Percentiles rank a stretch among this genome's conserved stretches.
phyloP scores from a whole-genome alignment of 2,113 vertebrate species.

The Miniopterus natalensis region DNA sequence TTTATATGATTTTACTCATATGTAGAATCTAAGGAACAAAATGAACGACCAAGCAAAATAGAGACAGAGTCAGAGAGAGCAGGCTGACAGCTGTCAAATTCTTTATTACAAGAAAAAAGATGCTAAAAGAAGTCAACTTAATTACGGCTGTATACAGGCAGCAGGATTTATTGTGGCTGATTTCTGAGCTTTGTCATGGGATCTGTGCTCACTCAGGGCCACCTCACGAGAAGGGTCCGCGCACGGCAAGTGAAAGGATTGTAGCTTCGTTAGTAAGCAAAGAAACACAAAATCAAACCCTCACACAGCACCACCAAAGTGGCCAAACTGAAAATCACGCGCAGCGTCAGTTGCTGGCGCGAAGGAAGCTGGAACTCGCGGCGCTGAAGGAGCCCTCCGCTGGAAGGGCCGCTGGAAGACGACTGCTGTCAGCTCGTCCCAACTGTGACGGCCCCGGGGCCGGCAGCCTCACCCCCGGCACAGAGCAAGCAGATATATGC shows the following conservation, averaged over 20 bases:
- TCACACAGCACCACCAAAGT: background rate
- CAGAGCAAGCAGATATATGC: background rate
- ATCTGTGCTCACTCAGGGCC: background rate
- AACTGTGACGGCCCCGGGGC: background rate
- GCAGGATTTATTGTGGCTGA: background rate
- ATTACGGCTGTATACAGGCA: background rate
- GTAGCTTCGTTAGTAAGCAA: background rate
- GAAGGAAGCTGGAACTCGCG: background rate
- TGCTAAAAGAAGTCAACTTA: background rate
- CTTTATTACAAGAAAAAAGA: background rate
- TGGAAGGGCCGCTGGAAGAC: background rate
- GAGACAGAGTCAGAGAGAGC: too few relatives aligned
- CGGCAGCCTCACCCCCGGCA: background rate
- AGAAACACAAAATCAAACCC: background rate
- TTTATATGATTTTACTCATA: too few relatives aligned
- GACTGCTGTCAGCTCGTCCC: background rate
- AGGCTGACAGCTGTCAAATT: too few relatives aligned
- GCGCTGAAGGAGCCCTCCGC: background rate
- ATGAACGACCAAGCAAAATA: too few relatives aligned
- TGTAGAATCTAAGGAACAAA: too few relatives aligned
- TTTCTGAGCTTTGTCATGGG: background rate
- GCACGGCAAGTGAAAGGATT: background rate
- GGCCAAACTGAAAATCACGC: slow-evolving; percentile 3
- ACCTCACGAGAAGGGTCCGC: background rate
- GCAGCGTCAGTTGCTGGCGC: background rate